Percentiles rank a stretch among this genome's conserved stretches.
Conservation (phyloP, 2,113 vertebrate species). For the Gymnogyps californianus region DNA sequence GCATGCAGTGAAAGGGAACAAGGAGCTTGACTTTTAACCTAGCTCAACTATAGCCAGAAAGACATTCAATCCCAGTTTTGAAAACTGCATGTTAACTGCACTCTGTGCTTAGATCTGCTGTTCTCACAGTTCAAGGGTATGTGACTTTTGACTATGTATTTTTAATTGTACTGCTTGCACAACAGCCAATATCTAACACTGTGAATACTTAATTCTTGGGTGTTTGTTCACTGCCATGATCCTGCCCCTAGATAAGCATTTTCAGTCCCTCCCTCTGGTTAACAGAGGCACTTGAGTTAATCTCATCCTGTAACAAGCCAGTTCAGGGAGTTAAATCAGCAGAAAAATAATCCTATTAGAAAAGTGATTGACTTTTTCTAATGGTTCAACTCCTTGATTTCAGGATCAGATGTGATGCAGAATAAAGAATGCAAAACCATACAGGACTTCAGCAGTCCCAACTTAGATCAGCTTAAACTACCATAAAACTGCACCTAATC, state of each 20-base stretch:
- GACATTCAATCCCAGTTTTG: neutral
- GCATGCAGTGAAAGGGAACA: neutral
- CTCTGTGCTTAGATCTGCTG: neutral
- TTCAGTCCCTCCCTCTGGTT: neutral
- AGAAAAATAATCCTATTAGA: neutral
- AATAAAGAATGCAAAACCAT: neutral
- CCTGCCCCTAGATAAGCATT: neutral
- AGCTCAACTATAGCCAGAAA: neutral
- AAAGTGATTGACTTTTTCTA: neutral
- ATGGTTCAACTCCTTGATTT: neutral
- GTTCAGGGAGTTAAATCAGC: neutral
- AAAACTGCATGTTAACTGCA: neutral
- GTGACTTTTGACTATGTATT: accelerated
- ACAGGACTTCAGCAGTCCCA: neutral
- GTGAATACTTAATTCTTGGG: neutral
- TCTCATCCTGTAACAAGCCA: neutral
- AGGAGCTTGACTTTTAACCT: neutral
- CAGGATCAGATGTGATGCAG: neutral
- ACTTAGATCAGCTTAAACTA: neutral
- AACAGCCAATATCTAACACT: neutral
- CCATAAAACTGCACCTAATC: neutral
- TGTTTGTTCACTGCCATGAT: neutral
- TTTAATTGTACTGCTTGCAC: neutral
- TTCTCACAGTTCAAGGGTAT: neutral
- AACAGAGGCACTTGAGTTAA: neutral